These are phyloP conservation scores for Tachina grossa DNA, from an alignment of 2,888 invertebrate species.

Conservation along the genomic window DNA sequence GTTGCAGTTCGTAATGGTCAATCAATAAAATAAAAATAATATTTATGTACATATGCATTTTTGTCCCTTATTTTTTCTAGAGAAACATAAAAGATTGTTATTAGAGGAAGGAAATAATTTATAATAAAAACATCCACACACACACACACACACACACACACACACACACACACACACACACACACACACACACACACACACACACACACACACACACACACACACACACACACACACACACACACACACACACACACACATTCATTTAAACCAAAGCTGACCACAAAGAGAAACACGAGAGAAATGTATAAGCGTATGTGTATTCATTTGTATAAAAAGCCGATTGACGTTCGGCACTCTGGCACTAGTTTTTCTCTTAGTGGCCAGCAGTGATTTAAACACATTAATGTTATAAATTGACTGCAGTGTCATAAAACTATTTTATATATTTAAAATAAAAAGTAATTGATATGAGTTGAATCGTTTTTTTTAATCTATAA, in stretches of 20 bases:
- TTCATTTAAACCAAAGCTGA: too few relatives aligned
- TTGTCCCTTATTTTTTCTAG: neutral
- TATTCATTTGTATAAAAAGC: too few relatives aligned
- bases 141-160: neutral
- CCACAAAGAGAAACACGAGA: too few relatives aligned
- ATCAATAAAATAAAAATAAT: slow-evolving; percentile 64
- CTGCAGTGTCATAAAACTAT: slow-evolving; percentile 28
- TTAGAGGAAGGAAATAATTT: slow-evolving; percentile 30
- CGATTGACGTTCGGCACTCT: too few relatives aligned
- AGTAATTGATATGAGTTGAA: neutral
- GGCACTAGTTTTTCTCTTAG: too few relatives aligned
- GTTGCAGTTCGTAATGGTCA: slow-evolving; percentile 66
- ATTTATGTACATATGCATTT: slow-evolving; percentile 8
- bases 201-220: too few relatives aligned
- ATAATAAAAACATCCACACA: neutral
- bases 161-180: too few relatives aligned
- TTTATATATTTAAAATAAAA: slow-evolving; percentile 7
- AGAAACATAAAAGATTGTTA: slow-evolving; percentile 1
- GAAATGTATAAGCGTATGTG: too few relatives aligned
- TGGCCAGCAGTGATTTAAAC: too few relatives aligned
- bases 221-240: too few relatives aligned
- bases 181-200: too few relatives aligned
- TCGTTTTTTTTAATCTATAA: neutral
- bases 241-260: too few relatives aligned
- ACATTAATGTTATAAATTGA: neutral